phyloP scores from a whole-genome alignment of 2,113 vertebrate genomes.

The Antechinus flavipes region DNA sequence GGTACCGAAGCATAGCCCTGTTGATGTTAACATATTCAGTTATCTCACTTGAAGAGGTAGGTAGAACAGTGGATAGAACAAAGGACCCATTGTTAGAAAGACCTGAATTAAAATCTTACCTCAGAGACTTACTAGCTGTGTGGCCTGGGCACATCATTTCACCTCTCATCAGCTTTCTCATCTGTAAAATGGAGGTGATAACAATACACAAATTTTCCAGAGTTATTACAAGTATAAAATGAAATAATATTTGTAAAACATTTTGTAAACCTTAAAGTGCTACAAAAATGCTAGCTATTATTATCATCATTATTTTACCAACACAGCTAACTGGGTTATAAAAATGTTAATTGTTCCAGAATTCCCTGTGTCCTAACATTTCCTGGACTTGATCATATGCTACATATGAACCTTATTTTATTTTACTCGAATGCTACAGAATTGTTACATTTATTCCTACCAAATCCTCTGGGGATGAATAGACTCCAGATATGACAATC shows the following conservation, averaged over 20 bases:
- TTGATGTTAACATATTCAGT: not conserved
- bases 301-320: not conserved
- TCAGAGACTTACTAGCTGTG: not conserved
- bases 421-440: slow-evolving; percentile 51
- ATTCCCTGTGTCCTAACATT: slow-evolving; percentile 46
- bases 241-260: not conserved
- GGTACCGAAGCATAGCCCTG: not conserved
- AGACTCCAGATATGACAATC: slow-evolving; percentile 45
- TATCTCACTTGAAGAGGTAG: not conserved
- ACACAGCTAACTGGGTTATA: not conserved
- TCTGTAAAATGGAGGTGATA: not conserved
- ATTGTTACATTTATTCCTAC: slow-evolving; percentile 44
- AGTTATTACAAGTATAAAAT: not conserved
- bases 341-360: slow-evolving; percentile 45
- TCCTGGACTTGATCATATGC: slow-evolving; percentile 53
- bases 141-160: not conserved
- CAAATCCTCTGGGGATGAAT: slow-evolving; percentile 28
- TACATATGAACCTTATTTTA: slow-evolving; percentile 50
- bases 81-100: not conserved
- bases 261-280: not conserved
- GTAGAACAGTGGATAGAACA: not conserved
- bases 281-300: not conserved
- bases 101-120: not conserved
- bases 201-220: not conserved
- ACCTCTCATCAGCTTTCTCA: not conserved